Evolutionary conservation across 2,888 invertebrate genomes (phyloP), one percentile per base, ranked within the genome.

Genomic region (Melinopterus prodromus): DNA sequence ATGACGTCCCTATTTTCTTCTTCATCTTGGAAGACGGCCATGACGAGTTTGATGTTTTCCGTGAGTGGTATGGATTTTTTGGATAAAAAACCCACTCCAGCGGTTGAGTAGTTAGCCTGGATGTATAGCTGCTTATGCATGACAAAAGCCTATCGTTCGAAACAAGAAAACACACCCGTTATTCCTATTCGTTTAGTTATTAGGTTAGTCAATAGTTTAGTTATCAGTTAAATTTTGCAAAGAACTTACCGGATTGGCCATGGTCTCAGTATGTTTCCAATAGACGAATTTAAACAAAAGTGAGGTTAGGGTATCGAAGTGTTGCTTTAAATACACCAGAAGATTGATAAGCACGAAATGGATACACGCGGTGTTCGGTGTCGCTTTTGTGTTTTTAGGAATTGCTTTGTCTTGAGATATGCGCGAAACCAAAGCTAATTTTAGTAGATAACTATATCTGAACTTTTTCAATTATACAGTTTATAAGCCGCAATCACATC

Each of bases 41-140:
- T 26, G 35, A 71, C 35, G 6, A 71, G 12, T 12, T 71, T 71
- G 0, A 16, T 71, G 16, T 71, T 26, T 12, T 16, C 15, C 4
- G 71, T 71, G 15, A 71, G 16, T 16, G 71, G 35, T 12, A 71
- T 71, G 15, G 26, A 71, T n/a, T 71, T 35, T 71, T 16, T 35
- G n/a, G 35, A 35, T n/a, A 71, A 71, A 71, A 71, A 35, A 5
- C 71, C 71, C 15, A 26, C 71, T 12, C 35, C 71, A 0, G 71
- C 16, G 4, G 71, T 16, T 3, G 12, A 12, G 71, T 16, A 71
- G 35, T 71, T 26, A 5, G 71, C 12, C 6, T 71, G 71, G 16
- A 26, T 35, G 71, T 35, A 35, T 0, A 53, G 7, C 5, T 53
- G 53, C 5, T 53, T 53, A 53, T 53, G 53, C 53, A 53, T 9